A percentile compares a stretch with the other conserved stretches of the same genome.
Evolutionary conservation across 2,113 vertebrate species (phyloP).

Genomic region (Malaclemys terrapin): DNA sequence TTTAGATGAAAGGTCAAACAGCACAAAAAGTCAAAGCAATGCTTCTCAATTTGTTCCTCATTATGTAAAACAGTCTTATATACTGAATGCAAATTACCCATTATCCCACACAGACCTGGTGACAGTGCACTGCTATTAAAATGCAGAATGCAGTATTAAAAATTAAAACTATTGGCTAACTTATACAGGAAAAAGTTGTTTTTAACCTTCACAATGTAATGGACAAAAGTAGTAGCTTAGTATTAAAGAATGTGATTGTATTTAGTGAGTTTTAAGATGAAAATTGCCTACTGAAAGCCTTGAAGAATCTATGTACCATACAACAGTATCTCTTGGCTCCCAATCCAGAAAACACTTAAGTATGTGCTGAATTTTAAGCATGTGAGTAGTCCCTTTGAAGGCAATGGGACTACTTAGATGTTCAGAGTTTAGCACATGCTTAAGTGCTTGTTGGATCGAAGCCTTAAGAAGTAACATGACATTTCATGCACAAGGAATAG

Average conservation of each 20-base stretch:
- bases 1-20: constrained; percentile 34
- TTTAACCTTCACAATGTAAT: background rate
- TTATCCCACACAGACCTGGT: background rate
- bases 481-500: background rate
- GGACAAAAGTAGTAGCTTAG: background rate
- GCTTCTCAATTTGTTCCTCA: background rate
- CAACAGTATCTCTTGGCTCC: background rate
- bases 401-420: background rate
- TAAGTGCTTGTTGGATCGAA: background rate
- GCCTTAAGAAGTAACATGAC: background rate
- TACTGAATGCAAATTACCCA: constrained; percentile 12
- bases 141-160: background rate
- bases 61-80: constrained; percentile 21
- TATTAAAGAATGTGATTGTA: background rate
- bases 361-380: background rate
- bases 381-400: fast-evolving
- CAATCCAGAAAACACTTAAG: background rate
- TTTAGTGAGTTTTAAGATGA: background rate
- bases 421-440: background rate
- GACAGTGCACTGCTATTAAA: background rate
- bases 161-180: fast-evolving
- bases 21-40: constrained; percentile 26
- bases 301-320: background rate
- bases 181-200: background rate
- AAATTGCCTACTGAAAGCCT: background rate